Percentiles rank a stretch among this genome's conserved stretches.
These are phyloP conservation scores for Mellivora capensis DNA, from an alignment of 2,113 vertebrate genomes.

Conservation along the genomic window DNA sequence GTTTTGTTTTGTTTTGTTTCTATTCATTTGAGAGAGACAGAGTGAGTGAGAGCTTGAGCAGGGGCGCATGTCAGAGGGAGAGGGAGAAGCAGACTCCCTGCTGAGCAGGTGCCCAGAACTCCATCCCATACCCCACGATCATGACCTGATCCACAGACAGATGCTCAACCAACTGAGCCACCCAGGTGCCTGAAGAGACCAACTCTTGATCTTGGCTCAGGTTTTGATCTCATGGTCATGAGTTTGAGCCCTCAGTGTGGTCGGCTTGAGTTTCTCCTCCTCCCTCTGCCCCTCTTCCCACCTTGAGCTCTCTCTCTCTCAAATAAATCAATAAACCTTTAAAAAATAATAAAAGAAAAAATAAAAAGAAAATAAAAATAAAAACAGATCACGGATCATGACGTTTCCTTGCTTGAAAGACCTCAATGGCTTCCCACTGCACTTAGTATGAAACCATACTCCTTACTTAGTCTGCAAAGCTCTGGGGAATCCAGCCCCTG, in stretches of 20 bases:
- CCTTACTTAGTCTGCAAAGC: neutral
- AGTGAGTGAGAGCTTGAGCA: no score
- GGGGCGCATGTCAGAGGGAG: no score
- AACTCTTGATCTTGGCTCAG: neutral
- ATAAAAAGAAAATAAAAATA: neutral
- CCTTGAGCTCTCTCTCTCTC: neutral
- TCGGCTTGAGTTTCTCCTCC: neutral
- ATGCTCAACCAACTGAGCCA: neutral
- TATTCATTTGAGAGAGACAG: neutral
- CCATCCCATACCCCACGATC: no score
- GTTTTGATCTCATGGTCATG: neutral
- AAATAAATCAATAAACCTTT: neutral
- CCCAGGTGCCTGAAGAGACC: neutral
- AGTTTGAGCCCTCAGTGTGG: neutral
- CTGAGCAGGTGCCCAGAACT: no score
- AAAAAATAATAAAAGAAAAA: neutral
- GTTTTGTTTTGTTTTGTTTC: neutral
- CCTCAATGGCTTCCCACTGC: neutral
- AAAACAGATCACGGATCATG: neutral
- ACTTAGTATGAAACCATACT: neutral
- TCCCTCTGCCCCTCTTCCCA: neutral
- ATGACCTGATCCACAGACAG: neutral
- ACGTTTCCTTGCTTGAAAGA: neutral
- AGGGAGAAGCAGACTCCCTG: no score
- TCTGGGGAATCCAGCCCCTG: neutral